Evolutionary conservation across 1,140 invertebrate species (phyloP).

Genomic region (Drosophila tani): DNA sequence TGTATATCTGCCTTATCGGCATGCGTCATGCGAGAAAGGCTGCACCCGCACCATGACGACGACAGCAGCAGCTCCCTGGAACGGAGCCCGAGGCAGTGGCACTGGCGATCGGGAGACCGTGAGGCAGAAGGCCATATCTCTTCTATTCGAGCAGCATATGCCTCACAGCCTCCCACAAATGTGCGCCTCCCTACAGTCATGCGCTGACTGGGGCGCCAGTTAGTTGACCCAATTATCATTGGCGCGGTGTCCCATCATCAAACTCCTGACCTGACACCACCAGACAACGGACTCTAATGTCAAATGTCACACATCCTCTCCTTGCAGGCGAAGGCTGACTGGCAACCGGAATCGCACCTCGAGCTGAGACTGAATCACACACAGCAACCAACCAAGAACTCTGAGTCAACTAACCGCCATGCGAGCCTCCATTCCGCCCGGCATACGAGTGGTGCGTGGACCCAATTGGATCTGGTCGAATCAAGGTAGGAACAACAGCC

Average conservation of each 20-base stretch:
- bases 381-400: neutral
- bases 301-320: constrained; percentile 44
- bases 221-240: constrained; percentile 71
- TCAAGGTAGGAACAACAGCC: constrained; percentile 86
- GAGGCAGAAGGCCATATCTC: constrained; percentile 26
- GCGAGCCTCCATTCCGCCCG: constrained; percentile 85
- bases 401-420: constrained; percentile 56
- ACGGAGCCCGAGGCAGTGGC: constrained; percentile 13
- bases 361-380: constrained; percentile 26
- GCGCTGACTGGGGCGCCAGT: constrained; percentile 61
- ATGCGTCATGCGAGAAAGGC: constrained; percentile 42
- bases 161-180: constrained; percentile 18
- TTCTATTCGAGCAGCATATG: constrained; percentile 5
- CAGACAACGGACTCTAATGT: constrained; percentile 36
- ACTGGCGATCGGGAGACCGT: constrained; percentile 23
- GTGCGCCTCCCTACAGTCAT: constrained; percentile 61
- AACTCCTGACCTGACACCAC: constrained; percentile 7
- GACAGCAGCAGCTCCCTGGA: constrained; percentile 20
- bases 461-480: constrained; percentile 93
- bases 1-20: constrained; percentile 47
- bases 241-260: constrained; percentile 37
- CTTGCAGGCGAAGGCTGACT: constrained; percentile 27
- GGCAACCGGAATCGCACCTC: constrained; percentile 22
- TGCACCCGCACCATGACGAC: constrained; percentile 25
- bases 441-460: constrained; percentile 92